Percentiles rank a stretch among this genome's conserved stretches.
These are phyloP conservation scores for Gila robusta DNA, from an alignment of 2,797 vertebrate species.

Conservation along the genomic window DNA sequence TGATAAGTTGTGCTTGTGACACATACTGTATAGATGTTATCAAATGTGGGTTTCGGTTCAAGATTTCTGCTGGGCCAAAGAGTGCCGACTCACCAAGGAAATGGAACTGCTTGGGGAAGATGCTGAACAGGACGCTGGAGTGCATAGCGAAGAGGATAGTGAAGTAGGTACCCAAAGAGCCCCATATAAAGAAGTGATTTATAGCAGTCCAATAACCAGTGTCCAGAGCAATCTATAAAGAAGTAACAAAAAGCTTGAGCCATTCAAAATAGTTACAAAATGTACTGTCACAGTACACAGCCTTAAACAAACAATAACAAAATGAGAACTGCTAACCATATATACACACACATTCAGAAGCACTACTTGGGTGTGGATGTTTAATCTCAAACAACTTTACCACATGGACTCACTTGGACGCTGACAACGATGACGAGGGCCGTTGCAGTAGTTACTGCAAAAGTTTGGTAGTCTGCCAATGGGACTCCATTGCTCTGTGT, in stretches of 20 bases:
- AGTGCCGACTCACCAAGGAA: conserved; percentile 86
- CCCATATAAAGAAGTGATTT: conserved; percentile 97
- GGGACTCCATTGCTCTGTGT: conserved; percentile 86
- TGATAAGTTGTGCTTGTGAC: not conserved
- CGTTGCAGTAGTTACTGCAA: conserved; percentile 92
- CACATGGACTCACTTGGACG: conserved; percentile 82
- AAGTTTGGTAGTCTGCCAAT: conserved; percentile 93
- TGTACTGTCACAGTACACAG: not conserved
- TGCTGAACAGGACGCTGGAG: conserved; percentile 88
- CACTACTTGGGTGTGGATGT: not conserved
- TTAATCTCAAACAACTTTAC: not conserved
- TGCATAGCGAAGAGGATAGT: conserved; percentile 92
- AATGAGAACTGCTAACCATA: not conserved
- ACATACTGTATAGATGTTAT: not conserved
- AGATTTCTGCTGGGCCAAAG: conserved; percentile 19
- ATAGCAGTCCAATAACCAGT: conserved; percentile 95
- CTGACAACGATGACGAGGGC: conserved; percentile 94
- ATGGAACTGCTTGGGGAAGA: conserved; percentile 93
- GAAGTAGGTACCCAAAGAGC: conserved; percentile 89
- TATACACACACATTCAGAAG: not conserved
- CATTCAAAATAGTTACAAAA: not conserved
- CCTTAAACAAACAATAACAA: not conserved
- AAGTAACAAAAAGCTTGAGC: not conserved
- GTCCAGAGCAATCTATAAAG: conserved; percentile 87
- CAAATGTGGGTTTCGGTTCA: conserved; percentile 10